These are phyloP conservation scores for Notoglanidium macrostoma DNA, from an alignment of 2,797 vertebrate genomes.

Conservation along the genomic window DNA sequence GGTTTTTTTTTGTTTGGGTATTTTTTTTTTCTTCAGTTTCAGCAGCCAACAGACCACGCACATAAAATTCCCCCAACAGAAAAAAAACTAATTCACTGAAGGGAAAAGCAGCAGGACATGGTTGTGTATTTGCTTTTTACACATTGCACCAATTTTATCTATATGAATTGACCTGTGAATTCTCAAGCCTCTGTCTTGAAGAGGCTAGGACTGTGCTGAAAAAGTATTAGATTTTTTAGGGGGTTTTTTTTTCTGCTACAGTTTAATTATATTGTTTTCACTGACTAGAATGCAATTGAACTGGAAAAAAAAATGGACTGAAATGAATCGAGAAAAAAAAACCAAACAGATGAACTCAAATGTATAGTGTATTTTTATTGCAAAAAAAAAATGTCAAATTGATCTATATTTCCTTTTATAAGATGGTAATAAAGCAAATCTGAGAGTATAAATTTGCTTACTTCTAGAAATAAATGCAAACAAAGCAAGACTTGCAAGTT, in stretches of 20 bases:
- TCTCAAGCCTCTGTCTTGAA: not conserved
- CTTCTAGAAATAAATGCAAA: too few species aligned
- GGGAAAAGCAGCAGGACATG: not conserved
- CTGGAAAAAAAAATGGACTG: too few species aligned
- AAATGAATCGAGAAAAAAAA: not conserved
- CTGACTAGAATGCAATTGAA: not conserved
- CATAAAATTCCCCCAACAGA: not conserved
- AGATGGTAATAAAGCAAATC: too few species aligned
- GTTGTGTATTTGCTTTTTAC: not conserved
- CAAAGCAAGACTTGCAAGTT: too few species aligned
- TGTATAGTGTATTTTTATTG: not conserved
- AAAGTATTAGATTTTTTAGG: not conserved
- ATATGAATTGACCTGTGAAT: not conserved
- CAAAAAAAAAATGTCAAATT: not conserved
- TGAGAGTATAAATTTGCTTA: too few species aligned
- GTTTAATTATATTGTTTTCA: not conserved
- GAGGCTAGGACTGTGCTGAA: not conserved
- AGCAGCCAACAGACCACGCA: not conserved
- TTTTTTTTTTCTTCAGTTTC: not conserved
- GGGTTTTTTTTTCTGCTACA: not conserved
- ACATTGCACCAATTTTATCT: not conserved
- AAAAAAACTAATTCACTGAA: not conserved
- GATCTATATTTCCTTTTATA: too few species aligned
- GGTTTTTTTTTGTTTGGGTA: not conserved
- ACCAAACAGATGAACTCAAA: too few species aligned